These are phyloP conservation scores for Drosophila flavopinicola DNA, from an alignment of 2,888 invertebrate genomes.

Conservation along the genomic window DNA sequence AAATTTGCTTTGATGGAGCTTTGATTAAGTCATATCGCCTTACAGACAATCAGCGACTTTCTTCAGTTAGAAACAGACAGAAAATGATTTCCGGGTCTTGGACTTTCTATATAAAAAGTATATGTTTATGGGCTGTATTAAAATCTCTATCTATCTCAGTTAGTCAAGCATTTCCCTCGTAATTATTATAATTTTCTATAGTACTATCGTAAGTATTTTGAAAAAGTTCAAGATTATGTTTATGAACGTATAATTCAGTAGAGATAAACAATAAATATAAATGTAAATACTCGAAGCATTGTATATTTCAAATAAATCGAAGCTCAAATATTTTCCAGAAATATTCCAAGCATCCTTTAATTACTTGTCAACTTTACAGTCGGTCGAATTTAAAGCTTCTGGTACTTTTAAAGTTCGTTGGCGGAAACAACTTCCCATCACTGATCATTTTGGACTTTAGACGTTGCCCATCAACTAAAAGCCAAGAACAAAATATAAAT, in stretches of 20 bases:
- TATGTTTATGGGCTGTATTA: neutral
- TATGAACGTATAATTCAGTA: too few relatives aligned
- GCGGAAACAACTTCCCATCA: neutral
- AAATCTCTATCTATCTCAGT: too few relatives aligned
- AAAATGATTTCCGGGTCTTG: slow-evolving; percentile 40
- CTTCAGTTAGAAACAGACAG: slow-evolving; percentile 5
- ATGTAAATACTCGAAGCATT: too few relatives aligned
- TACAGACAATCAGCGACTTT: slow-evolving; percentile 40
- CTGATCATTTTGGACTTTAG: slow-evolving; percentile 17
- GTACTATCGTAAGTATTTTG: too few relatives aligned
- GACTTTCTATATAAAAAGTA: neutral
- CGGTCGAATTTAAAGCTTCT: neutral
- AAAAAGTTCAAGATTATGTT: too few relatives aligned
- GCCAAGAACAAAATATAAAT: slow-evolving; percentile 2
- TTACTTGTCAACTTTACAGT: too few relatives aligned
- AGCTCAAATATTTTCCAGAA: too few relatives aligned
- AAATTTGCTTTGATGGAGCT: slow-evolving; percentile 62
- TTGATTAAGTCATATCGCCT: slow-evolving; percentile 66
- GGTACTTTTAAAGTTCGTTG: neutral
- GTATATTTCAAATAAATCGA: too few relatives aligned
- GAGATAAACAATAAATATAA: too few relatives aligned
- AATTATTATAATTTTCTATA: too few relatives aligned
- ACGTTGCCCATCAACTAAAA: slow-evolving; percentile 17
- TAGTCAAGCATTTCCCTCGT: too few relatives aligned
- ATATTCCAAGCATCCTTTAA: too few relatives aligned